phyloP scores from a whole-genome alignment of 1,140 invertebrate genomes.

The Megathymus violae region DNA sequence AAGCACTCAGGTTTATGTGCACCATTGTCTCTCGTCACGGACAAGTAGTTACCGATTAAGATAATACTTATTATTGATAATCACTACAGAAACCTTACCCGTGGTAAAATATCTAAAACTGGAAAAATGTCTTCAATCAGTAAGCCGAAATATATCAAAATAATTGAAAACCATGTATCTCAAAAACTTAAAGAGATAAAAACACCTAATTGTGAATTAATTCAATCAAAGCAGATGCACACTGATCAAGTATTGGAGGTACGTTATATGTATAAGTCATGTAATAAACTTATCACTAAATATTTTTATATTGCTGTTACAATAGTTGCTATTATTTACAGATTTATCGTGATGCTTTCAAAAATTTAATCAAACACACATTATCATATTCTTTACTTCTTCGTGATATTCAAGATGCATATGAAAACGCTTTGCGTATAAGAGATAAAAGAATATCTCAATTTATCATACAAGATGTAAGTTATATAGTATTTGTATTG shows the following conservation, averaged over 20 bases:
- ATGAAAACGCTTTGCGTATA: constrained; percentile 66
- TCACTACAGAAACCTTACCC: constrained; percentile 54
- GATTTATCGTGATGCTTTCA: constrained; percentile 72
- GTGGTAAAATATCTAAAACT: constrained; percentile 1
- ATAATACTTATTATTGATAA: constrained; percentile 42
- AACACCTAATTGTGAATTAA: constrained; percentile 53
- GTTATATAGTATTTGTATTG: no score
- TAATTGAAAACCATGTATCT: constrained; percentile 56
- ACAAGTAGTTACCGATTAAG: neutral
- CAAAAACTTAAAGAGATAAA: constrained; percentile 60
- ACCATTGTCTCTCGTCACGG: neutral
- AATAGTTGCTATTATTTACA: constrained; percentile 51
- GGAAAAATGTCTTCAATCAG: constrained; percentile 32
- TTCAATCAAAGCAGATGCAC: constrained; percentile 61
- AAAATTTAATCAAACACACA: constrained; percentile 56
- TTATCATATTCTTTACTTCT: constrained; percentile 66
- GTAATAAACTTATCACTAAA: constrained; percentile 7
- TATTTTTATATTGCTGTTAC: neutral
- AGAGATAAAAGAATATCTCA: constrained; percentile 68
- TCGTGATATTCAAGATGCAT: constrained; percentile 66
- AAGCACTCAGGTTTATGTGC: no score
- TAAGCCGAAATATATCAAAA: constrained; percentile 64
- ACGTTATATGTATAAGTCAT: constrained; percentile 11
- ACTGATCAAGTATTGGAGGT: constrained; percentile 68
- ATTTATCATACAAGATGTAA: constrained; percentile 71